A percentile compares a stretch with the other conserved stretches of the same genome.
phyloP scores from a whole-genome alignment of 1,140 invertebrate genomes.

The Eufriesea mexicana region DNA sequence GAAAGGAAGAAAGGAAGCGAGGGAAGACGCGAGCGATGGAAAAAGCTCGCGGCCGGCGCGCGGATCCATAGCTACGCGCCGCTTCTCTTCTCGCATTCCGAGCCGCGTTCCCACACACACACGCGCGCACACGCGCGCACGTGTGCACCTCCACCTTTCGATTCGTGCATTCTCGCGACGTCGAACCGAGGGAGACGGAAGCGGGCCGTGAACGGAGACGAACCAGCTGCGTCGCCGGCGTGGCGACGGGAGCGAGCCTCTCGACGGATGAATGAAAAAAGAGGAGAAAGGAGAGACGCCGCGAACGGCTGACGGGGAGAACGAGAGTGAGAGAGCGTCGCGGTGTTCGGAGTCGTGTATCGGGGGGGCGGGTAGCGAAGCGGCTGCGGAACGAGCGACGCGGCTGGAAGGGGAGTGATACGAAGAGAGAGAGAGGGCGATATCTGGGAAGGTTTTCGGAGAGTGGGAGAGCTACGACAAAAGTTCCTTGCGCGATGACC shows the following conservation, averaged over 20 bases:
- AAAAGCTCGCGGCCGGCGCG: constrained; percentile 49
- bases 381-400: neutral
- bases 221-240: constrained; percentile 1
- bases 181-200: constrained; percentile 37
- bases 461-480: constrained; percentile 63
- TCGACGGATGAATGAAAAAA: constrained; percentile 55
- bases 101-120: constrained; percentile 72
- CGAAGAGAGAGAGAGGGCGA: constrained; percentile 35
- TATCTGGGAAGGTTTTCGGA: constrained; percentile 28
- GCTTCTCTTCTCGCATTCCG: constrained; percentile 70
- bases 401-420: constrained; percentile 1
- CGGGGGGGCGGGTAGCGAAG: constrained; percentile 7
- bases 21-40: constrained; percentile 15
- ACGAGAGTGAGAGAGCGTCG: neutral
- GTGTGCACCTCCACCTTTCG: constrained; percentile 67
- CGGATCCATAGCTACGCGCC: constrained; percentile 70
- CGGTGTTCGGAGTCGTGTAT: neutral
- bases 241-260: constrained; percentile 3
- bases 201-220: constrained; percentile 9
- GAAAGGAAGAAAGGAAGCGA: neutral
- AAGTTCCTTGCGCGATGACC: constrained; percentile 66
- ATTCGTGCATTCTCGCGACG: constrained; percentile 73
- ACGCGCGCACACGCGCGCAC: constrained; percentile 57
- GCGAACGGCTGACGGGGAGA: constrained; percentile 1
- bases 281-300: constrained; percentile 47